phyloP scores from a whole-genome alignment of 2,888 invertebrate species.

The Nomada fabriciana region DNA sequence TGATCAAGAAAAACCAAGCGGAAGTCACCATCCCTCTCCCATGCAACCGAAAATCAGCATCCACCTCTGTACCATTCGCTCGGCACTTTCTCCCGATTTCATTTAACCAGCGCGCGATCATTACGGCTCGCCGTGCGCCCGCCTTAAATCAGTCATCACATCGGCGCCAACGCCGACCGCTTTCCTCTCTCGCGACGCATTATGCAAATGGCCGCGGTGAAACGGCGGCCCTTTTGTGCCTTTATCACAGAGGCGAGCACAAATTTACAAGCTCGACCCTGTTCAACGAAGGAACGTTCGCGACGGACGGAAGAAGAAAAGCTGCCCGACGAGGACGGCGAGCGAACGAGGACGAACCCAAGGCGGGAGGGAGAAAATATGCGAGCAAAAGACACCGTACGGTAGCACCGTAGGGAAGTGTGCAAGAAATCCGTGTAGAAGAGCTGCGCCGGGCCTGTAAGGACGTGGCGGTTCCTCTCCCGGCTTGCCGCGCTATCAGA shows the following conservation, averaged over 20 bases:
- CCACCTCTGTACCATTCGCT: not conserved
- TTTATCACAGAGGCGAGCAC: constrained; percentile 77
- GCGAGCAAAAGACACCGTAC: constrained; percentile 54
- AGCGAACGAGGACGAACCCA: not conserved
- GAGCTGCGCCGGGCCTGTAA: constrained; percentile 16
- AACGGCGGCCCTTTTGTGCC: constrained; percentile 77
- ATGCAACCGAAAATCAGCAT: constrained; percentile 6
- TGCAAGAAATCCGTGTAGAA: constrained; percentile 25
- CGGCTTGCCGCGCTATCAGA: constrained; percentile 73
- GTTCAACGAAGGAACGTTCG: constrained; percentile 50
- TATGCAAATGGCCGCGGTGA: constrained; percentile 67
- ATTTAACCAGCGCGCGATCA: constrained; percentile 39
- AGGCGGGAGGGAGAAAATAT: constrained; percentile 20
- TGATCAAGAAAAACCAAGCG: not conserved
- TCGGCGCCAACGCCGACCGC: constrained; percentile 50
- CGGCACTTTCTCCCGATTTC: constrained; percentile 44
- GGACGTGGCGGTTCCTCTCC: constrained; percentile 57
- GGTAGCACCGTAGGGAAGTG: constrained; percentile 51
- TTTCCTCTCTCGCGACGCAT: constrained; percentile 51
- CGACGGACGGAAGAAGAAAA: constrained; percentile 13
- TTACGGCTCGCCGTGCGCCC: constrained; percentile 31
- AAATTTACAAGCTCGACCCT: constrained; percentile 80
- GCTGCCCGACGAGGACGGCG: constrained; percentile 3
- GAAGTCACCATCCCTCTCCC: too few relatives aligned
- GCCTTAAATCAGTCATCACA: constrained; percentile 69